Evolutionary conservation across 2,888 invertebrate genomes (phyloP).

Genomic region (Parasteatoda lunata): DNA sequence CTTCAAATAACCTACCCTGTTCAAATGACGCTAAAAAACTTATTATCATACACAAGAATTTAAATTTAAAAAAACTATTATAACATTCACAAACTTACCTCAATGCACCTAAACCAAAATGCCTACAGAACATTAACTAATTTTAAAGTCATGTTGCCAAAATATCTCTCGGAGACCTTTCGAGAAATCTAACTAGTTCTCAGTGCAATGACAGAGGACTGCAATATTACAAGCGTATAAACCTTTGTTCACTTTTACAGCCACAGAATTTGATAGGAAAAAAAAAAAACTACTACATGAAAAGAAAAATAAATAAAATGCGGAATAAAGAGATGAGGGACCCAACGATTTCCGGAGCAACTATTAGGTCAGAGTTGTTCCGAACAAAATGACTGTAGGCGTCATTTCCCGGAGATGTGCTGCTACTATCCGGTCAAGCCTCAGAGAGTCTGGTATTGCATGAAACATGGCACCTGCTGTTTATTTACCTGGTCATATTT

Average conservation of each 20-base stretch:
- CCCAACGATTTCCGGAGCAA: conserved; percentile 64
- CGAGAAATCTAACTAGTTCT: no score
- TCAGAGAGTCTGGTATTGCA: conserved; percentile 6
- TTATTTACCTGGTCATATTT: conserved; percentile 3
- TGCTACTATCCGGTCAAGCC: conserved; percentile 48
- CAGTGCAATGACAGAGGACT: background rate
- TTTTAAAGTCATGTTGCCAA: background rate
- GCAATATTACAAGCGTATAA: conserved; percentile 6
- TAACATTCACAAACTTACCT: background rate
- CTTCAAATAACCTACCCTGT: no score
- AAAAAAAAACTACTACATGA: background rate
- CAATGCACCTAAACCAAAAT: background rate
- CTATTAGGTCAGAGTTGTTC: conserved; percentile 63
- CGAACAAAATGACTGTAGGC: conserved; percentile 57
- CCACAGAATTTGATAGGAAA: conserved; percentile 15
- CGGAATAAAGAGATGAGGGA: conserved; percentile 48
- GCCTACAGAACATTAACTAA: background rate
- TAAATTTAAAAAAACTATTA: no score
- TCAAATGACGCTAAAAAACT: no score
- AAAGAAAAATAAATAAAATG: conserved; percentile 32
- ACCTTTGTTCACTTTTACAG: conserved; percentile 36
- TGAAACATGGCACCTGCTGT: background rate
- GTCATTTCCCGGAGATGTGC: conserved; percentile 63
- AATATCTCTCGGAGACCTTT: background rate
- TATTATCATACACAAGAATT: no score